These are phyloP conservation scores for Cichladusa arquata DNA, from an alignment of 2,113 vertebrate species.

Conservation along the genomic window DNA sequence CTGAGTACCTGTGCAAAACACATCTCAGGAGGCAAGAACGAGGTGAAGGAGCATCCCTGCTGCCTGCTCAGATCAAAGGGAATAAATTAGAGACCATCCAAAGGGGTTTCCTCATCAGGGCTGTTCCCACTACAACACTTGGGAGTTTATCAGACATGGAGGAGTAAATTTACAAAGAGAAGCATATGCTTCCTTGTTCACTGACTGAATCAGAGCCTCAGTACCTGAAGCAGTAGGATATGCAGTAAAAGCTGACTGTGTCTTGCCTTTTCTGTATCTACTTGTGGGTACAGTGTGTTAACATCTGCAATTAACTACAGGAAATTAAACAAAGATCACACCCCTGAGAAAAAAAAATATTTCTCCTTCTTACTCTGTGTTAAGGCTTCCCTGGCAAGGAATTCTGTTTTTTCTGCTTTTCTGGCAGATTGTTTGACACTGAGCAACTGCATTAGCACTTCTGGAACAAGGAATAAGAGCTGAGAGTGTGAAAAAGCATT, in stretches of 20 bases:
- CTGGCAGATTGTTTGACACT: background rate
- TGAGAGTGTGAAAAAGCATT: background rate
- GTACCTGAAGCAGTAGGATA: background rate
- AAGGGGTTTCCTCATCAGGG: accelerated
- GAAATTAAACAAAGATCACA: background rate
- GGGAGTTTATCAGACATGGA: background rate
- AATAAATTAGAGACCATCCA: background rate
- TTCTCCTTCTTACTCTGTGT: background rate
- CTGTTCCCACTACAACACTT: background rate
- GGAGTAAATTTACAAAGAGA: background rate
- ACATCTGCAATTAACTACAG: background rate
- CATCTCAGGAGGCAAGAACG: background rate
- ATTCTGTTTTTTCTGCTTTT: background rate
- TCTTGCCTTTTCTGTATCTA: background rate
- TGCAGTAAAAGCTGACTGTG: background rate
- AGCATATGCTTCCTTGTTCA: background rate
- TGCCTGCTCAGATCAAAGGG: background rate
- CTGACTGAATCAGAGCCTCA: background rate
- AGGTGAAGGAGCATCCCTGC: background rate
- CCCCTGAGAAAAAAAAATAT: background rate
- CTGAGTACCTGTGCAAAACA: background rate
- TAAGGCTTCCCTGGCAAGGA: background rate
- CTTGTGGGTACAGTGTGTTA: background rate
- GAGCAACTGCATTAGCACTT: background rate
- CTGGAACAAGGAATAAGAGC: background rate